Percentiles rank a stretch among this genome's conserved stretches.
Conservation (phyloP, 2,797 vertebrate species). For the Sarcophilus harrisii region DNA sequence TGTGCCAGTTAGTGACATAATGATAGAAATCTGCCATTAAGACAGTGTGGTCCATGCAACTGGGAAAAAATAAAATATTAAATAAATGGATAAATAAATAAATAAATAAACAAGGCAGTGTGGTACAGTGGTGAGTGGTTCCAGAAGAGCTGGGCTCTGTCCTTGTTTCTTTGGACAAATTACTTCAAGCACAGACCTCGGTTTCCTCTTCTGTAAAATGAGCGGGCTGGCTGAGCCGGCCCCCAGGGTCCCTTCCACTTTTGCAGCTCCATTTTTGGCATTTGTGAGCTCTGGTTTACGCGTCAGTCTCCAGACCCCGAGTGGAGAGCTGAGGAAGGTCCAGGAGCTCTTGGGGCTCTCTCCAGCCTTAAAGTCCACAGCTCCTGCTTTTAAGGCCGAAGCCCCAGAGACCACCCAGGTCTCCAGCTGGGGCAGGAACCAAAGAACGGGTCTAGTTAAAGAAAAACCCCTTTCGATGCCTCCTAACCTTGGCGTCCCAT, state of each 20-base stretch:
- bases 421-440: not conserved
- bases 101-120: not conserved
- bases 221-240: too few relatives aligned
- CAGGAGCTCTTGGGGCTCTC: not conserved
- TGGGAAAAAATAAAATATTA: constrained; percentile 10
- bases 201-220: not conserved
- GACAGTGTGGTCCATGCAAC: not conserved
- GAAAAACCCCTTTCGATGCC: constrained; percentile 30
- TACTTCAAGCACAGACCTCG: not conserved
- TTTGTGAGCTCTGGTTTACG: not conserved
- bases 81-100: constrained; percentile 4
- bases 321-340: not conserved
- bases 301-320: not conserved
- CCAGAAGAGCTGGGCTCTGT: not conserved
- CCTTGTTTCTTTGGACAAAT: not conserved
- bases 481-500: constrained; percentile 18
- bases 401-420: not conserved
- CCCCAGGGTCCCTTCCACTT: not conserved
- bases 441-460: constrained; percentile 21
- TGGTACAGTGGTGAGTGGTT: not conserved
- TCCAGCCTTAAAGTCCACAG: not conserved
- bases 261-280: not conserved
- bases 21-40: too few relatives aligned
- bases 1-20: too few relatives aligned
- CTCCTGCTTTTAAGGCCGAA: not conserved